These are phyloP conservation scores for Scaptomyza caliginosa DNA, from an alignment of 2,888 invertebrate genomes.

Conservation along the genomic window DNA sequence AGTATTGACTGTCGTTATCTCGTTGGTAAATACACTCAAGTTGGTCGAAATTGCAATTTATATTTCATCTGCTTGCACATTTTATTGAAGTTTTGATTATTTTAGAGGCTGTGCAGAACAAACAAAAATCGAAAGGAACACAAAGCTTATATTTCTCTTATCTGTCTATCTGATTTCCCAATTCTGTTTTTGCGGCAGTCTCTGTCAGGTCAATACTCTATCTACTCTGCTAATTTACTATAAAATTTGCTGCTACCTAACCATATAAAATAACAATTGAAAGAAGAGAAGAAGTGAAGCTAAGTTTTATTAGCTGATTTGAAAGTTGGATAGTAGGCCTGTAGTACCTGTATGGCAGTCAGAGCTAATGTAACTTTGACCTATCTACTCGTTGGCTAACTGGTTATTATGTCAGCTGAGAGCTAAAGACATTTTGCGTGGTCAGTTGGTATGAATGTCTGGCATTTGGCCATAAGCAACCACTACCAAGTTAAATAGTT, in stretches of 20 bases:
- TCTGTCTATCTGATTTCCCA: not conserved
- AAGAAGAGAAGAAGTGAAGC: not conserved
- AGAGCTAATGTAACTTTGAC: slow-evolving; percentile 43
- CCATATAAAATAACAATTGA: not conserved
- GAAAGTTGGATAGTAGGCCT: slow-evolving; percentile 4
- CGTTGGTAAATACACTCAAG: slow-evolving; percentile 9
- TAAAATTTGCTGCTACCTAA: not conserved
- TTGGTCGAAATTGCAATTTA: slow-evolving; percentile 43
- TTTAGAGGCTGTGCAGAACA: not conserved
- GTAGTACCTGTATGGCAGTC: not conserved
- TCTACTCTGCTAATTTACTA: not conserved
- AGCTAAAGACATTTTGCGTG: slow-evolving; percentile 18
- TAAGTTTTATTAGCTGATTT: slow-evolving; percentile 7
- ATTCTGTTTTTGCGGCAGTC: not conserved
- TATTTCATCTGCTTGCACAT: slow-evolving; percentile 42
- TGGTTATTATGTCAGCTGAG: slow-evolving; percentile 51
- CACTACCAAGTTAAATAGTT: slow-evolving; percentile 1
- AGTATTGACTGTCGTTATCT: slow-evolving; percentile 9
- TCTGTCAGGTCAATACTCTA: not conserved
- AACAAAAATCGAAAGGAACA: not conserved
- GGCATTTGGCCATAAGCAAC: slow-evolving; percentile 30
- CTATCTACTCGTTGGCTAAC: slow-evolving; percentile 38
- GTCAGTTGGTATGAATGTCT: slow-evolving; percentile 27
- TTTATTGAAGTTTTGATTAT: slow-evolving; percentile 12
- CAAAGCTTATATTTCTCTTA: no score